Conservation (phyloP, 2,113 vertebrate genomes). For the Rattus rattus region DNA sequence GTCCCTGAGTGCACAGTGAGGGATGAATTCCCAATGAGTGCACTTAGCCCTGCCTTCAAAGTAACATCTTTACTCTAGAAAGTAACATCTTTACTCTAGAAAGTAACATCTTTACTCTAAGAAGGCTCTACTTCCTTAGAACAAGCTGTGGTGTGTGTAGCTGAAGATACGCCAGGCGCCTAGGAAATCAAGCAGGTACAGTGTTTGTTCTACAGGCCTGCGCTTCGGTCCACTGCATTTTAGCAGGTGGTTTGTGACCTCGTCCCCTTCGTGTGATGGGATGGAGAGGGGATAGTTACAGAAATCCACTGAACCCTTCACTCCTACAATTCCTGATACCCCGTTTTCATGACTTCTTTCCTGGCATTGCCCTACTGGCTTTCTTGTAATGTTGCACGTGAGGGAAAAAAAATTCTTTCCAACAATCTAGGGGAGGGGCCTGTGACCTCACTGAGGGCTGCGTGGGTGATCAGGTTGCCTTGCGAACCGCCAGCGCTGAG, state of each 20-base stretch:
- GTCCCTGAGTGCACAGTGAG: neutral
- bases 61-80: neutral
- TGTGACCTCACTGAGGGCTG: neutral
- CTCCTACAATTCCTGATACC: accelerated
- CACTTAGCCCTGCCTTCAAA: neutral
- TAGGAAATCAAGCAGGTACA: accelerated
- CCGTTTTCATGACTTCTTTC: neutral
- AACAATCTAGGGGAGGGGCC: neutral
- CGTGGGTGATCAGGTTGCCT: neutral
- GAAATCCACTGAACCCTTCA: neutral
- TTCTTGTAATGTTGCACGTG: neutral
- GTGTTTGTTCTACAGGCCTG: accelerated
- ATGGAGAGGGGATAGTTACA: neutral
- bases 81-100: too few relatives aligned
- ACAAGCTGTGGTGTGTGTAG: neutral
- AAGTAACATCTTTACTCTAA: too few relatives aligned
- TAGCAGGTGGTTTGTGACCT: too few relatives aligned
- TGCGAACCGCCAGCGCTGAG: accelerated
- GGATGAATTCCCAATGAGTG: neutral
- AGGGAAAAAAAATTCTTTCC: neutral
- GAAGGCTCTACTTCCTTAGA: neutral
- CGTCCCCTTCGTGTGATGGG: accelerated
- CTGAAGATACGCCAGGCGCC: neutral
- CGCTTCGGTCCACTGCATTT: accelerated
- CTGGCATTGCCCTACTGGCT: neutral